Percentiles rank a stretch among this genome's conserved stretches.
Evolutionary conservation across 2,797 vertebrate species (phyloP).

Genomic region (Gallinago stenura): DNA sequence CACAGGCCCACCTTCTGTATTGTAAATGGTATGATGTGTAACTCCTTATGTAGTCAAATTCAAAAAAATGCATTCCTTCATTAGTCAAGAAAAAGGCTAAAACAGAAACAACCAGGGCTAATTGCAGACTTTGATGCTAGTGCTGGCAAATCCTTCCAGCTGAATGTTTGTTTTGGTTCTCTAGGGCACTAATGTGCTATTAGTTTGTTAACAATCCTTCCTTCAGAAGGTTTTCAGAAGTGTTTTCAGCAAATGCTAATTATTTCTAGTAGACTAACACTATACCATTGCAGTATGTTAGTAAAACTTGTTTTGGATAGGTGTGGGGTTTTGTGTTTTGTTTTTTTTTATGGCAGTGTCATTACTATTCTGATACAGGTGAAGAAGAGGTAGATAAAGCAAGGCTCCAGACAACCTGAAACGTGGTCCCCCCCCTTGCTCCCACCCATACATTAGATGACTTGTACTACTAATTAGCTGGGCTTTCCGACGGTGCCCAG

Average conservation of each 20-base stretch:
- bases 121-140: background rate
- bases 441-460: background rate
- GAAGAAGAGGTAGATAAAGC: background rate
- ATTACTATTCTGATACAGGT: background rate
- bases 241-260: background rate
- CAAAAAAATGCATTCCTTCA: background rate
- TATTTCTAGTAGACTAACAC: background rate
- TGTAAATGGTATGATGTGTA: background rate
- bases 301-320: background rate
- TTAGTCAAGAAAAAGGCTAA: background rate
- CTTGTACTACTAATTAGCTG: accelerated
- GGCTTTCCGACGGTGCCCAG: background rate
- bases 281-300: background rate
- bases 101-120: background rate
- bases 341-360: background rate
- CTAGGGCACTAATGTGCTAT: background rate
- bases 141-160: background rate
- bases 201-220: background rate
- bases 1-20: background rate
- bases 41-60: background rate
- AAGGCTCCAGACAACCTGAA: background rate
- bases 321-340: background rate
- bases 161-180: background rate
- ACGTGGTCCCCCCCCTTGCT: background rate
- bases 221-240: background rate